Base-by-base conservation (phyloP, 2,888 invertebrate genomes). In the Ametastegia equiseti region DNA sequence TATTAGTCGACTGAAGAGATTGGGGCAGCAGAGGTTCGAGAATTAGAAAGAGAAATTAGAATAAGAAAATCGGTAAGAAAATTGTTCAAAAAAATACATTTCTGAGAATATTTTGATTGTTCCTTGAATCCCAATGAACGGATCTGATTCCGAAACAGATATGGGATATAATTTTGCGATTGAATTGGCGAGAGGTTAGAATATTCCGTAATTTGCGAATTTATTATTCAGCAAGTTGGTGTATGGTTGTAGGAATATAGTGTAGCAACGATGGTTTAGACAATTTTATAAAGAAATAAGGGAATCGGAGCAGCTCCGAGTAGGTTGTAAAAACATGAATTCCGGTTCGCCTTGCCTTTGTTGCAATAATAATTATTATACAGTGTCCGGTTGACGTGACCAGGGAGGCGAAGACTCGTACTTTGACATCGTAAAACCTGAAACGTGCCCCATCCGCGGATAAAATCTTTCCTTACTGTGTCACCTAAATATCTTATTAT, bases 341-440 rank as follows among this genome's bases (percentile, higher is more conserved):
- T 69, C 30, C 81, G 65, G 30, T 54, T 71, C 42, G 73, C 69
- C 73, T 60, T 60, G 15, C 30, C 60, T 30, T 33, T 45, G 79
- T 39, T 23, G 45, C 45, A 27, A 79, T 39, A 79, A 79, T 67
- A 67, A 79, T 79, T 79, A 79, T 45, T 39, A 67, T 36, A 39
- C 2, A 39, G 9, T 19, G 67, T 36, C 6, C 54, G 83, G 83
- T 82, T 80, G 81, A 82, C 83, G 80, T 80, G 81, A 81, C 84
- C 54, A 15, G 23, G 84, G 82, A 85, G 82, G 33, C 15, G 30
- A 33, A 63, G 30, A 33, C 30, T 19, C 33, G 15, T 63, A 86
- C 85, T 84, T 83, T 84, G 83, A 80, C 86, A 83, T 86, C 87
- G 86, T 88, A 88, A 88, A 87, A 85, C 81, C 85, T 83, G 83